Evolutionary conservation across 2,797 vertebrate genomes (phyloP).

Genomic region (Mus caroli): DNA sequence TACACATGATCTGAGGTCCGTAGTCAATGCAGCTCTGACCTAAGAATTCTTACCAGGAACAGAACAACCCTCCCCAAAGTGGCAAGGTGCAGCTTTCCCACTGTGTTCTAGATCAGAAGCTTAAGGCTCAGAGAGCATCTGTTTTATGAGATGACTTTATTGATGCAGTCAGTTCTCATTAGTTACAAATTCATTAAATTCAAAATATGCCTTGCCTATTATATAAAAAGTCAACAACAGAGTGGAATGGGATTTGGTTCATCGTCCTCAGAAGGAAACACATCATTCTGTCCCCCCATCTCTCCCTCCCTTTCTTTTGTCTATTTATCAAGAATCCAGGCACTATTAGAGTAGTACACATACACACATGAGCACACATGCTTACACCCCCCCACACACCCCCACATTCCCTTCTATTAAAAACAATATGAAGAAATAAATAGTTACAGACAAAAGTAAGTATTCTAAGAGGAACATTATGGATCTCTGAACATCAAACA

Average conservation of each 20-base stretch:
- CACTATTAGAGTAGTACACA: background rate
- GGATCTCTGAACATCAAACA: background rate
- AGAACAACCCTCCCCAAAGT: background rate
- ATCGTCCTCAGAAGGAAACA: background rate
- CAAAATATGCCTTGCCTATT: background rate
- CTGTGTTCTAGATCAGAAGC: conserved; percentile 43
- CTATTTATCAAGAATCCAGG: background rate
- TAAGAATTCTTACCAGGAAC: background rate
- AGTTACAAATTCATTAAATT: background rate
- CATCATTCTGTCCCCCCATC: background rate
- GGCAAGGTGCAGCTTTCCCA: background rate
- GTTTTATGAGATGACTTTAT: background rate
- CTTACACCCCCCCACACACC: background rate
- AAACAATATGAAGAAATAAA: background rate
- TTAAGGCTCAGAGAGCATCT: background rate
- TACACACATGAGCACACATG: background rate
- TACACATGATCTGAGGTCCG: background rate
- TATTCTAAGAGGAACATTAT: conserved; percentile 9
- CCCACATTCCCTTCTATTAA: background rate
- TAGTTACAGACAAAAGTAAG: conserved; percentile 25
- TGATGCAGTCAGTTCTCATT: background rate
- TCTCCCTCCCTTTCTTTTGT: background rate
- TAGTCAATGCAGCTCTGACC: background rate
- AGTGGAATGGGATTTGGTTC: background rate
- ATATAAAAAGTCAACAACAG: background rate